Conservation (phyloP, 2,797 vertebrate genomes). For the Lindbergichthys nudifrons region DNA sequence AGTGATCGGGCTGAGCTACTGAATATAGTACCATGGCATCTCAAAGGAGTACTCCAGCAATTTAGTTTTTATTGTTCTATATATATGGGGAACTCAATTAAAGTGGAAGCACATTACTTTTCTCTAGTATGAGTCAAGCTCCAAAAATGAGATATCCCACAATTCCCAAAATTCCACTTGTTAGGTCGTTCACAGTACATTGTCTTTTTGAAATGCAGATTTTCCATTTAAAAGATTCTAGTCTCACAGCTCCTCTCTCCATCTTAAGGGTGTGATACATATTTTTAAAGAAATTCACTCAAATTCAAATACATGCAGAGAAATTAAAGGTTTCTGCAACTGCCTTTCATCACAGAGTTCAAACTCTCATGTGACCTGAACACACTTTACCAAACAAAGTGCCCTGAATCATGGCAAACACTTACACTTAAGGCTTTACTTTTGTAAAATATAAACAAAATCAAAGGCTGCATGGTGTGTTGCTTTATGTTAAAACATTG, state of each 20-base stretch:
- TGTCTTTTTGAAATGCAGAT: neutral
- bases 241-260: neutral
- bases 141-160: neutral
- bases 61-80: neutral
- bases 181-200: neutral
- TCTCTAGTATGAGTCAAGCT: neutral
- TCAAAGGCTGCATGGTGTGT: neutral
- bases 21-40: neutral
- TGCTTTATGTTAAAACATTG: neutral
- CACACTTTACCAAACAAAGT: no score
- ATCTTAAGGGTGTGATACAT: neutral
- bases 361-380: neutral
- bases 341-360: neutral
- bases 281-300: neutral
- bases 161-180: neutral
- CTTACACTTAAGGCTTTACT: neutral
- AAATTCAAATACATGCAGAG: neutral
- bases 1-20: neutral
- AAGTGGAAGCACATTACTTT: neutral
- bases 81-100: neutral
- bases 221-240: neutral
- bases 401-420: neutral
- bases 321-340: neutral
- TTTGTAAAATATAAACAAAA: neutral
- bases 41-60: neutral